Evolutionary conservation across 1,140 invertebrate genomes (phyloP).

Genomic region (Cherax quadricarinatus): DNA sequence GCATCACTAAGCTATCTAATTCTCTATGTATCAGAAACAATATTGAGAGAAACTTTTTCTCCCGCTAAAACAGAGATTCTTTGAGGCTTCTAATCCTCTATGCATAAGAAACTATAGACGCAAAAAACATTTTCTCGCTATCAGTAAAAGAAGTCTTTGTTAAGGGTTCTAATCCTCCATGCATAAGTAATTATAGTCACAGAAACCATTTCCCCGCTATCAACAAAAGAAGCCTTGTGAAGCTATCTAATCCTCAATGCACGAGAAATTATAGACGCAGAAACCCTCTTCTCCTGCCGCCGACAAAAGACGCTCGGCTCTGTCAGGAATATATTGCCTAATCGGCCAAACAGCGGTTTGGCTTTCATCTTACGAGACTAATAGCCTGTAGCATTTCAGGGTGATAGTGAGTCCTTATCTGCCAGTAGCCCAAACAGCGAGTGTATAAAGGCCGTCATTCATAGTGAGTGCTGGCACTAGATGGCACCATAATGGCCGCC

Average conservation of each 20-base stretch:
- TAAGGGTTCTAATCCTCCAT: no score
- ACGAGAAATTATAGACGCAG: not conserved
- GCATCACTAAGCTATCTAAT: no score
- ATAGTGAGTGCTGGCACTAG: slow-evolving; percentile 1
- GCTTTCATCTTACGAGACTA: slow-evolving; percentile 36
- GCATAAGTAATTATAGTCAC: no score
- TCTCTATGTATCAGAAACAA: no score
- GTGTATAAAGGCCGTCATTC: slow-evolving; percentile 10
- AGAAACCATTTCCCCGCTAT: not conserved
- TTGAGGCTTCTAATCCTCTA: no score
- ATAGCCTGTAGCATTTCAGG: slow-evolving; percentile 39
- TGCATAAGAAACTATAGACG: no score
- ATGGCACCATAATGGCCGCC: not conserved
- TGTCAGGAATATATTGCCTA: not conserved
- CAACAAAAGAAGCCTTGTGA: not conserved
- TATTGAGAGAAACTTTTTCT: not conserved
- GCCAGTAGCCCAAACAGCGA: slow-evolving; percentile 27
- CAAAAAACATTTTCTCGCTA: no score
- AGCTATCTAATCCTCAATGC: not conserved
- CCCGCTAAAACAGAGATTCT: no score
- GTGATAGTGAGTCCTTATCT: slow-evolving; percentile 27
- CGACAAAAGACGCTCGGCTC: not conserved
- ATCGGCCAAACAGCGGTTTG: not conserved
- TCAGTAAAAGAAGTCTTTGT: no score
- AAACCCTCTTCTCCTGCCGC: not conserved